phyloP scores from a whole-genome alignment of 2,797 vertebrate species.

The Gallinago solitaria region DNA sequence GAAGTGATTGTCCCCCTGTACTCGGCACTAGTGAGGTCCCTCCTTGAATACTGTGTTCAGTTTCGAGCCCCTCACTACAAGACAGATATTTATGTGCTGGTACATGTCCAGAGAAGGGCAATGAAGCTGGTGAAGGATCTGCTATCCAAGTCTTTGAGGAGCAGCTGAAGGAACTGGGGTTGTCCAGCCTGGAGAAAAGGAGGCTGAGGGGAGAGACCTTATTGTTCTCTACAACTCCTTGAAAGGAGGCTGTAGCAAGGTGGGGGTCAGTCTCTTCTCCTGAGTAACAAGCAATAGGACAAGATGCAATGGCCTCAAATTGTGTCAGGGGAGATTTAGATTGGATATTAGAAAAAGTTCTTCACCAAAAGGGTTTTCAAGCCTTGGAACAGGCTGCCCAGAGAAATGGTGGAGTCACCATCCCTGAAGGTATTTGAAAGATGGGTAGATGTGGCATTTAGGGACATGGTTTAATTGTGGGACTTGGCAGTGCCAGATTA shows the following conservation, averaged over 20 bases:
- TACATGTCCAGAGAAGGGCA: not conserved
- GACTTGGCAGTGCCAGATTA: not conserved
- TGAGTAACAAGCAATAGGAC: not conserved
- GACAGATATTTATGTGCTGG: not conserved
- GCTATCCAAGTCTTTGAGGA: not conserved
- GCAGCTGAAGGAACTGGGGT: not conserved
- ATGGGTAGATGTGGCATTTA: not conserved
- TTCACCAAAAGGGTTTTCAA: not conserved
- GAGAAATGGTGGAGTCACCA: not conserved
- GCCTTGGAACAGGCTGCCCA: not conserved
- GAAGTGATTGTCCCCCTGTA: not conserved
- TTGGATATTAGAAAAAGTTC: not conserved
- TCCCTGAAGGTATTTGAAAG: not conserved
- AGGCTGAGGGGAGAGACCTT: not conserved
- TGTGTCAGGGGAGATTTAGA: not conserved
- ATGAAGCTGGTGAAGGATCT: not conserved
- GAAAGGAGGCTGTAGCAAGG: not conserved
- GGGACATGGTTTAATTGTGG: not conserved
- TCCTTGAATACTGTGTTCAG: not conserved
- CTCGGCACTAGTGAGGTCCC: not conserved
- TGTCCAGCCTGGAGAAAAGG: not conserved
- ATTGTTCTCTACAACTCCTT: not conserved
- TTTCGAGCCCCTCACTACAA: not conserved
- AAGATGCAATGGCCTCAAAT: not conserved
- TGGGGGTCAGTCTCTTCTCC: not conserved